Conservation (phyloP, 2,888 invertebrate species). For the Marasmarcha lunaedactyla region DNA sequence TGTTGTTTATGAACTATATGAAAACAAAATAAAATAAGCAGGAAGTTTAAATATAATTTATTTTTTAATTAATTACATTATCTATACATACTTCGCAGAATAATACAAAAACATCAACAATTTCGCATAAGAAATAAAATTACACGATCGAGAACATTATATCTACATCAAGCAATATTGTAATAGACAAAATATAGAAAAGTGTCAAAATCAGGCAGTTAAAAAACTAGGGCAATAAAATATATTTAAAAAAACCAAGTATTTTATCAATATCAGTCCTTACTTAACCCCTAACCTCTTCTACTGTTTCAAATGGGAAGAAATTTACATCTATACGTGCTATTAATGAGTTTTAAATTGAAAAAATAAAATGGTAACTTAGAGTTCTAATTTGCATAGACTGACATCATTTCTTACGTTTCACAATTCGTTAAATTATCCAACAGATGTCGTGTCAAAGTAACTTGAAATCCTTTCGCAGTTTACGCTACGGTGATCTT, state of each 20-base stretch:
- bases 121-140: conserved; percentile 35
- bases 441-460: too few relatives aligned
- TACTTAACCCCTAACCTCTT: conserved; percentile 49
- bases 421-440: too few relatives aligned
- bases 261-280: conserved; percentile 60
- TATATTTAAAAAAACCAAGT: conserved; percentile 25
- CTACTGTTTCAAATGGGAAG: conserved; percentile 15
- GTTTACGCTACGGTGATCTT: conserved; percentile 24
- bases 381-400: conserved; percentile 20
- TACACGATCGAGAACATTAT: conserved; percentile 15
- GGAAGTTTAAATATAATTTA: not conserved
- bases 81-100: conserved; percentile 57
- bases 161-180: conserved; percentile 7
- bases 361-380: conserved; percentile 52
- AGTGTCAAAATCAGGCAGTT: conserved; percentile 35
- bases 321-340: conserved; percentile 9
- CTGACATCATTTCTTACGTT: too few relatives aligned
- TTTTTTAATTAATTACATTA: conserved; percentile 61
- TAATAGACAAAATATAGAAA: conserved; percentile 9
- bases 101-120: conserved; percentile 59
- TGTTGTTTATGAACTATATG: too few relatives aligned
- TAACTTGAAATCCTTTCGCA: too few relatives aligned
- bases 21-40: not conserved
- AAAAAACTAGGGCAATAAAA: conserved; percentile 24
- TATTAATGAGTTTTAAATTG: conserved; percentile 31